These are phyloP conservation scores for Drosophila barbarae DNA, from an alignment of 2,888 invertebrate genomes.

Conservation along the genomic window DNA sequence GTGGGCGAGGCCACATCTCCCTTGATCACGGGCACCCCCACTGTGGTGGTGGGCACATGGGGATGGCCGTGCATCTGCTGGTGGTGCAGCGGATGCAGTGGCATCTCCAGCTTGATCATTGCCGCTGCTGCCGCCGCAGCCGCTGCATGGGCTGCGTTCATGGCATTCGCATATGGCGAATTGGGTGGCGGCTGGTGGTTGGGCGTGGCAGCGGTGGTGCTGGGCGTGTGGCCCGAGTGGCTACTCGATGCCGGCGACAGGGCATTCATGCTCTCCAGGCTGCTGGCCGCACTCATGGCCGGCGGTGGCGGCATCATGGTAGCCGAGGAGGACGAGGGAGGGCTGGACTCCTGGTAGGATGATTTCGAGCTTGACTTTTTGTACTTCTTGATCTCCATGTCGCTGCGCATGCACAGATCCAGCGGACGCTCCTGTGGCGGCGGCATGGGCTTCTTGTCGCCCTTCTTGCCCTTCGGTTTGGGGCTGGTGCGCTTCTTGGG, in stretches of 20 bases:
- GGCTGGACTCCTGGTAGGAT: constrained; percentile 42
- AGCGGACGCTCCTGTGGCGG: constrained; percentile 91
- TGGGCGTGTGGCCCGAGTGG: constrained; percentile 58
- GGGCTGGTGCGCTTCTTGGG: constrained; percentile 52
- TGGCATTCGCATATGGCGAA: constrained; percentile 73
- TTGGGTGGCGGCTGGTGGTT: constrained; percentile 51
- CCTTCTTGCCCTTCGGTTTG: constrained; percentile 57
- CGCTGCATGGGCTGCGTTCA: constrained; percentile 70
- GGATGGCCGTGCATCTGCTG: constrained; percentile 68
- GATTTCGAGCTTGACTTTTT: constrained; percentile 63
- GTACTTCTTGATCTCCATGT: constrained; percentile 80
- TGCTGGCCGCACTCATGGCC: constrained; percentile 62
- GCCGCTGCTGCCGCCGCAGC: constrained; percentile 76
- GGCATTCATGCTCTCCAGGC: constrained; percentile 68
- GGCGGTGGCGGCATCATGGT: constrained; percentile 75
- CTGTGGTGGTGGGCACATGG: constrained; percentile 81
- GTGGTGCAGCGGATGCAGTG: constrained; percentile 80
- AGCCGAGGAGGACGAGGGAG: constrained; percentile 21
- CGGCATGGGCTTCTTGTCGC: constrained; percentile 74
- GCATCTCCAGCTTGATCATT: constrained; percentile 79
- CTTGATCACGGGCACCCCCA: constrained; percentile 87
- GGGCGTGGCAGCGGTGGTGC: constrained; percentile 51
- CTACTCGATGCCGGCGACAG: constrained; percentile 60
- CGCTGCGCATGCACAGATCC: constrained; percentile 87
- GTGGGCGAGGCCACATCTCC: constrained; percentile 89